Percentiles rank a stretch among this genome's conserved stretches.
phyloP scores from a whole-genome alignment of 2,113 vertebrate species.

The Notothenia coriiceps region DNA sequence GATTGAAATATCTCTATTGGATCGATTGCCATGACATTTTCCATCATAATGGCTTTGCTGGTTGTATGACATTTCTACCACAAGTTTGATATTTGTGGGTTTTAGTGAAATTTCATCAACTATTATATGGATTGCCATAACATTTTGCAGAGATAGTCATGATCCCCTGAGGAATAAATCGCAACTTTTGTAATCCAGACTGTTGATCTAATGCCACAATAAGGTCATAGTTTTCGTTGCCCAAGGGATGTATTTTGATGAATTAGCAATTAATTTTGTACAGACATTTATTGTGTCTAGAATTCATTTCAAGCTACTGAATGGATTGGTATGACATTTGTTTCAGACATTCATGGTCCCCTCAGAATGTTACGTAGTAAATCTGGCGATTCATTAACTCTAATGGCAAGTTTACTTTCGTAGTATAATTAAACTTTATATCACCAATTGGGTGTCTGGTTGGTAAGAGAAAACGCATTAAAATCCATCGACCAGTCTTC shows the following conservation, averaged over 20 bases:
- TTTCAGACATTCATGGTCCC: neutral
- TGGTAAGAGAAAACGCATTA: neutral
- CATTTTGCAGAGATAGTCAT: too few relatives aligned
- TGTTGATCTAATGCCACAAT: neutral
- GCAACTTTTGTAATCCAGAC: neutral
- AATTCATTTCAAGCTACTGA: neutral
- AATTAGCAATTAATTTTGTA: too few relatives aligned
- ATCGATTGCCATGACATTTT: too few relatives aligned
- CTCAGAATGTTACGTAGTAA: neutral
- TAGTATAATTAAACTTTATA: neutral
- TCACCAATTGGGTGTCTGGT: neutral
- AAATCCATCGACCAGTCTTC: slow-evolving; percentile 45
- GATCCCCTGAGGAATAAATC: neutral
- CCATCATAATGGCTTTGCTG: neutral
- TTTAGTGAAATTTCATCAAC: neutral
- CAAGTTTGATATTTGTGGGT: neutral
- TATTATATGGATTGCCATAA: neutral
- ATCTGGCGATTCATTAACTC: neutral
- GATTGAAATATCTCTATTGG: too few relatives aligned
- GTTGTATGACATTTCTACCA: neutral
- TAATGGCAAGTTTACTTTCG: neutral
- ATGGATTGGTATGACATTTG: neutral
- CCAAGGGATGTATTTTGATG: too few relatives aligned
- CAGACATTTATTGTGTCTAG: too few relatives aligned
- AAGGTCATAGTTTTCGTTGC: too few relatives aligned